These are phyloP conservation scores for Podarcis muralis DNA, from an alignment of 2,113 vertebrate genomes.

Conservation along the genomic window DNA sequence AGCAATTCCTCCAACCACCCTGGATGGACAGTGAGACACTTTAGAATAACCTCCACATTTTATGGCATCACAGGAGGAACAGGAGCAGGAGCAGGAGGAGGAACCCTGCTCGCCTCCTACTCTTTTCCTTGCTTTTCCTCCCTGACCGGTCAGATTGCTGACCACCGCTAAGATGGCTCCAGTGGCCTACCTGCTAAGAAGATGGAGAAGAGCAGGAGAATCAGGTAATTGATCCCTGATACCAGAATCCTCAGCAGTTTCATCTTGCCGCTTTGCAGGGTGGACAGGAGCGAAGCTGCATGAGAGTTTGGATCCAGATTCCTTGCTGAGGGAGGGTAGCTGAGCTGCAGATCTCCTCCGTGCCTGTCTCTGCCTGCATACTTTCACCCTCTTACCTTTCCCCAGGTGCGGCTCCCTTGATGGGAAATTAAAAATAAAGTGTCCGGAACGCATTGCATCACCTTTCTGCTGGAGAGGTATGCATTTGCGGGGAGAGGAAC, in stretches of 20 bases:
- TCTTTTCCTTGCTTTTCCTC: not conserved
- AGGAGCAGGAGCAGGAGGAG: not conserved
- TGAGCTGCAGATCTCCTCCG: not conserved
- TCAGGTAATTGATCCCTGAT: not conserved
- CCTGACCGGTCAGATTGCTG: not conserved
- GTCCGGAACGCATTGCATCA: not conserved
- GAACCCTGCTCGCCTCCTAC: not conserved
- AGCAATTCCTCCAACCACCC: too few relatives aligned
- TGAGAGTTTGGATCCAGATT: not conserved
- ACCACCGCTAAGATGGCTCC: not conserved
- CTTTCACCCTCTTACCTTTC: not conserved
- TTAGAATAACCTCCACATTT: not conserved
- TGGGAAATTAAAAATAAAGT: not conserved
- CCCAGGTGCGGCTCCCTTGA: not conserved
- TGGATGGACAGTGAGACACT: not conserved
- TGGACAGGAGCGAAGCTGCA: not conserved
- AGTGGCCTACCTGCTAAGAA: not conserved
- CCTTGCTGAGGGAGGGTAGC: not conserved
- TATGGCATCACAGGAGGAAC: not conserved
- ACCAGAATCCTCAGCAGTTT: not conserved
- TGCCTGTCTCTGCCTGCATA: slow-evolving; percentile 3
- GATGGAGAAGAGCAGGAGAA: not conserved
- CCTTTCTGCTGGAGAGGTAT: not conserved
- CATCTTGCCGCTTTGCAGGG: not conserved
- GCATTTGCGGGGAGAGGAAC: not conserved